A percentile compares a stretch with the other conserved stretches of the same genome.
These are phyloP conservation scores for Euplagia quadripunctaria DNA, from an alignment of 2,888 invertebrate genomes.

Conservation along the genomic window DNA sequence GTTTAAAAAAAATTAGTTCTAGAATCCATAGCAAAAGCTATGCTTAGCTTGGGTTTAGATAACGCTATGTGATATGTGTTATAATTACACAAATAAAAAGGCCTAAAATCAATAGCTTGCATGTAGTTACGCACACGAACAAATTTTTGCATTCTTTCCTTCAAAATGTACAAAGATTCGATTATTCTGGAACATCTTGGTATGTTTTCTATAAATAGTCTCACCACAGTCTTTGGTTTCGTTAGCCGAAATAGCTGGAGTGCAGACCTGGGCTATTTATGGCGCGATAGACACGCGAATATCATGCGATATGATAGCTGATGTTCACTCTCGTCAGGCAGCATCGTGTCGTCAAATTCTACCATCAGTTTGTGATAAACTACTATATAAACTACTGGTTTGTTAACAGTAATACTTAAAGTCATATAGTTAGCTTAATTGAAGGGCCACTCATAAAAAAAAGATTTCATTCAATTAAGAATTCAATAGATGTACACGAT, in stretches of 20 bases:
- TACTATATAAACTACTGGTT: too few relatives aligned
- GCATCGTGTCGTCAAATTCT: background rate
- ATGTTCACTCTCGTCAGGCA: background rate
- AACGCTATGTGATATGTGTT: too few relatives aligned
- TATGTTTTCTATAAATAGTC: slow-evolving; percentile 34
- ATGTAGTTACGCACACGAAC: background rate
- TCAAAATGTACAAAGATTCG: background rate
- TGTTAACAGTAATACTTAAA: too few relatives aligned
- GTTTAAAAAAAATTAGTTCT: too few relatives aligned
- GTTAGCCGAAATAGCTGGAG: slow-evolving; percentile 43
- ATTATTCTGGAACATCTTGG: slow-evolving; percentile 30
- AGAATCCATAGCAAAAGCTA: too few relatives aligned
- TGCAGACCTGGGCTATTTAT: slow-evolving; percentile 43
- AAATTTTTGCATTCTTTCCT: background rate
- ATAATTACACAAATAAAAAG: too few relatives aligned
- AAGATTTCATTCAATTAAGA: too few relatives aligned
- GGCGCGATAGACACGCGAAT: slow-evolving; percentile 46
- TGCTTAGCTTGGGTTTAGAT: background rate
- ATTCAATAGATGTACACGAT: too few relatives aligned
- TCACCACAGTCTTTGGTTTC: slow-evolving; percentile 41
- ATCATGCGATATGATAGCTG: slow-evolving; percentile 29
- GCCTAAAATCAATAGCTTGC: background rate
- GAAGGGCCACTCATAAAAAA: too few relatives aligned
- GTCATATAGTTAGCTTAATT: too few relatives aligned
- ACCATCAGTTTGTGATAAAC: too few relatives aligned